Evolutionary conservation across 2,113 vertebrate species (phyloP).

Genomic region (Arizona elegans): DNA sequence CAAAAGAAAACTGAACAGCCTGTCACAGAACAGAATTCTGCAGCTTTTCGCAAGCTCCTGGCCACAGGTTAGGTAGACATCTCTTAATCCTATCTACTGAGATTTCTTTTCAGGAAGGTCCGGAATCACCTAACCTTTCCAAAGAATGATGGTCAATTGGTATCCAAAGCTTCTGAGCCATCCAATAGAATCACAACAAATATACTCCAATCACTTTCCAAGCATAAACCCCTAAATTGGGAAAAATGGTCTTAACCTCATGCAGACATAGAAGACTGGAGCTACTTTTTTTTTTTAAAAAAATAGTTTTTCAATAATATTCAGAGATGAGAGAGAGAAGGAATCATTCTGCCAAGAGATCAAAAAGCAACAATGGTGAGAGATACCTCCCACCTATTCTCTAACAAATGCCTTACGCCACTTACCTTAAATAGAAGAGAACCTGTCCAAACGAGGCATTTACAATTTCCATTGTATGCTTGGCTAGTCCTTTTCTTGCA

Average conservation of each 20-base stretch:
- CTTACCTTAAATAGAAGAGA: background rate
- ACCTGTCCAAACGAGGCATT: background rate
- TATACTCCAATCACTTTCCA: background rate
- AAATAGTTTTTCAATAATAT: background rate
- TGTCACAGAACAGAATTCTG: background rate
- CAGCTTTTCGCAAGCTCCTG: background rate
- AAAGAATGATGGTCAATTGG: background rate
- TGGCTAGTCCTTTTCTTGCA: background rate
- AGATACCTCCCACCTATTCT: background rate
- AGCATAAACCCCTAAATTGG: background rate
- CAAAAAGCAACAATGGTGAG: background rate
- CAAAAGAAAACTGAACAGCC: background rate
- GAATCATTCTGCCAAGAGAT: background rate
- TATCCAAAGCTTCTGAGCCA: background rate
- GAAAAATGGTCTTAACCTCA: background rate
- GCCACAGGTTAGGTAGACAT: background rate
- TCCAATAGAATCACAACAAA: background rate
- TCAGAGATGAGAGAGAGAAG: background rate
- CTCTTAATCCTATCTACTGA: background rate
- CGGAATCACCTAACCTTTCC: background rate
- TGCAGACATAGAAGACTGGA: background rate
- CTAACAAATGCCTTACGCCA: background rate
- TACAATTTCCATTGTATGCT: background rate
- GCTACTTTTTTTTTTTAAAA: background rate
- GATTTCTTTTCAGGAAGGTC: background rate